Percentiles rank a stretch among this genome's conserved stretches.
Conservation (phyloP, 2,888 invertebrate species). For the Aphodius sticticus region DNA sequence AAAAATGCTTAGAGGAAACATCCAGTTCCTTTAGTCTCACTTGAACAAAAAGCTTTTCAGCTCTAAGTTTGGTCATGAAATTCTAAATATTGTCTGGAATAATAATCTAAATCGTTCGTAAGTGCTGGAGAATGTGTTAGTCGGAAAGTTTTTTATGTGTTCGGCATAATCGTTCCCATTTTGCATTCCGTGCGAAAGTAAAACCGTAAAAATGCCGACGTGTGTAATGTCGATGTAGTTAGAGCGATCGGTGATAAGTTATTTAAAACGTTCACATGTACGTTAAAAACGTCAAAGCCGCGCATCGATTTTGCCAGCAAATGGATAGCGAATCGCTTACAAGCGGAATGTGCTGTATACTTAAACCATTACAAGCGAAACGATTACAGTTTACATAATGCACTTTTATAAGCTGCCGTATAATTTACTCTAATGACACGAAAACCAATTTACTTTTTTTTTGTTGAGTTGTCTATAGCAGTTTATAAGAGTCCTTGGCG, state of each 20-base stretch:
- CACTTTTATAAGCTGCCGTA: background rate
- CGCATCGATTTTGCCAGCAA: background rate
- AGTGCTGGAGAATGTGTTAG: background rate
- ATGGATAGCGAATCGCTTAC: background rate
- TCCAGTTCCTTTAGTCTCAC: too few relatives aligned
- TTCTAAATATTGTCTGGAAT: too few relatives aligned
- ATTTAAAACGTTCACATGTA: background rate
- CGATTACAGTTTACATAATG: conserved; percentile 4
- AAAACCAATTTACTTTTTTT: background rate
- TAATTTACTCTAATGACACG: background rate
- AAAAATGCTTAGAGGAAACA: too few relatives aligned
- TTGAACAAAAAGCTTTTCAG: too few relatives aligned
- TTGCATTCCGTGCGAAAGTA: background rate
- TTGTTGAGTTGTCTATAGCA: background rate
- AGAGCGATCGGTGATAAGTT: background rate
- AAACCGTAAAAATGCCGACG: background rate
- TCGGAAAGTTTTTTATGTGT: background rate
- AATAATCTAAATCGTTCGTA: background rate
- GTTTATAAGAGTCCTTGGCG: background rate
- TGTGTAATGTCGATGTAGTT: background rate
- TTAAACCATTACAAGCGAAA: background rate
- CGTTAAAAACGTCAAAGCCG: background rate
- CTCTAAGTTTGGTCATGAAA: too few relatives aligned
- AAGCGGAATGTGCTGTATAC: background rate
- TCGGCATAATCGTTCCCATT: background rate